These are phyloP conservation scores for Alcedo quadribrachys DNA, from an alignment of 2,797 vertebrate species.

Conservation along the genomic window DNA sequence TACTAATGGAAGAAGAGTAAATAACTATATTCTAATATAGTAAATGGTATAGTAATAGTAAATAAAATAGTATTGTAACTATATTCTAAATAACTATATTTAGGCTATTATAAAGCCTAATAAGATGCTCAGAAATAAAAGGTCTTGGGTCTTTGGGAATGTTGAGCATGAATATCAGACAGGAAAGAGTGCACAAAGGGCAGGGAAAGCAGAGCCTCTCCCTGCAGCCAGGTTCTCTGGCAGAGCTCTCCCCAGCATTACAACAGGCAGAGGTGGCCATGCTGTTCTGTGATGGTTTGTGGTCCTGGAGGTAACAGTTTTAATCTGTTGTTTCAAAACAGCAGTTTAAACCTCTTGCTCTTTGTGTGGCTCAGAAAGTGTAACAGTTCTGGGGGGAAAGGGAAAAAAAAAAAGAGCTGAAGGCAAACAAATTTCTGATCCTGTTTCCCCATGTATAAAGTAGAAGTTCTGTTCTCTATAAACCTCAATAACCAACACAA, in stretches of 20 bases:
- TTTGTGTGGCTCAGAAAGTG: not conserved
- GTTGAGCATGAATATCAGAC: not conserved
- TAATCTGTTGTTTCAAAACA: not conserved
- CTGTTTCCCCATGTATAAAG: not conserved
- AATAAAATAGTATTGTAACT: not conserved
- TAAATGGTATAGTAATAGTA: not conserved
- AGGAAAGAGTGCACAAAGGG: not conserved
- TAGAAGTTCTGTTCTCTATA: not conserved
- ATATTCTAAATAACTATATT: not conserved
- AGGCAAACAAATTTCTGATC: not conserved
- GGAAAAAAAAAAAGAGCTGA: not conserved
- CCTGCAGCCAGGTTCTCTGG: not conserved
- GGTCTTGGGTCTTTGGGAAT: not conserved
- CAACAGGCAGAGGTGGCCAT: not conserved
- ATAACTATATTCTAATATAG: not conserved
- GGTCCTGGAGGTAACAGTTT: not conserved
- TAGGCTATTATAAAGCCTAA: not conserved
- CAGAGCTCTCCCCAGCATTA: not conserved
- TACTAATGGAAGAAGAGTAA: not conserved
- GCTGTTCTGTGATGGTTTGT: not conserved
- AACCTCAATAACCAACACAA: not conserved
- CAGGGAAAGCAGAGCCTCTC: not conserved
- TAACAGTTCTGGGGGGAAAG: not conserved
- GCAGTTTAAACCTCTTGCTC: not conserved
- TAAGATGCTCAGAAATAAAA: not conserved